Base-by-base conservation (phyloP, 23 tunicate species). In the Phallusia fumigata region DNA sequence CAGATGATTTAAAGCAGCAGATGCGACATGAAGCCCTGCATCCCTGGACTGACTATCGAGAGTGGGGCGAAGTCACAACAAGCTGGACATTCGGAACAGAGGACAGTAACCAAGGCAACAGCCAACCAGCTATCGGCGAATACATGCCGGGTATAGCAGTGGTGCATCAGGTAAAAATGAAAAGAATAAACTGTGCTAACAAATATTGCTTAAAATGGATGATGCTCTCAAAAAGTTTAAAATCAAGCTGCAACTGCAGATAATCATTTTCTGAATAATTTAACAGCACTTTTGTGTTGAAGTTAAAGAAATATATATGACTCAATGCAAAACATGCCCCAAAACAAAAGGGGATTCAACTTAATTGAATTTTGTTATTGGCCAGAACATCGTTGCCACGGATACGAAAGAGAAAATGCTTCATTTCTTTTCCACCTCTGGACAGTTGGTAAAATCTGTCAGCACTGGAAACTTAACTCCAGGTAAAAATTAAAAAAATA, bases 31-130 rank as follows among this genome's bases (percentile, higher is more conserved):
- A 74, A 8, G 40, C 77, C 3, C 11, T 30, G 47, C 90, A 87
- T 76, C 47, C 28, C 21, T 88, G 91, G 91, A 30, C 53, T 21
- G 91, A 88, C 58, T 88, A 82, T 64, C 77, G 91, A 64, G 78
- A 76, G 19, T 82, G 85, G 85, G 85, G 85, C 26, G 52, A 58
- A 8, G 52, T 80, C 21, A 40, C n/a, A n/a, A 36, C 64, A n/a
- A 50, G 28, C n/a, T 78, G 81, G 81, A 50, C 64, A 36, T 78
- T 78, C 32, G 81, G 81, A 31, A 31, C 58, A 36, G 32, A n/a
- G 8, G 81, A 49, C 18, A 19, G 64, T 32, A 13, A 44, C 40
- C 40, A 31, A 3, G 77, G n/a, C 58, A 36, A 77, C 81, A 28
- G 22, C 36, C 81, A 77, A 77, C 18, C 44, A 40, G 44, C 22